These are phyloP conservation scores for Tetragnatha versicolor DNA, from an alignment of 1,140 invertebrate genomes.

Conservation along the genomic window DNA sequence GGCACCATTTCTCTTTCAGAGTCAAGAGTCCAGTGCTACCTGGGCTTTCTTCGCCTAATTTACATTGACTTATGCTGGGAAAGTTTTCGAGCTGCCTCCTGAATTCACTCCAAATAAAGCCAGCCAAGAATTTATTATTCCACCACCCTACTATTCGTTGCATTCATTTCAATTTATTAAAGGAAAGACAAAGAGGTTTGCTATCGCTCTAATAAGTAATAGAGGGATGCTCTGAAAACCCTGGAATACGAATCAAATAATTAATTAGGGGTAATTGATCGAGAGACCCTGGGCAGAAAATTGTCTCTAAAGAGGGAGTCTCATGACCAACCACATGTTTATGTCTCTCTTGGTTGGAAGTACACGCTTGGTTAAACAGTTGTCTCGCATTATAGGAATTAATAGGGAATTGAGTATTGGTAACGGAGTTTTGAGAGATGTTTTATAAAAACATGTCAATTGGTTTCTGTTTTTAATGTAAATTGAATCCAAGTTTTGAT, in stretches of 20 bases:
- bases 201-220: conserved; percentile 15
- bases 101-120: conserved; percentile 19
- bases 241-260: conserved; percentile 9
- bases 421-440: no score
- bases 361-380: no score
- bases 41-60: conserved; percentile 1
- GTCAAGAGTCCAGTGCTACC: conserved; percentile 20
- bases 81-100: background rate
- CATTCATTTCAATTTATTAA: conserved; percentile 35
- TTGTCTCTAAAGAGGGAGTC: conserved; percentile 1
- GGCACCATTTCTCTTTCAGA: conserved; percentile 28
- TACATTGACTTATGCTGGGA: background rate
- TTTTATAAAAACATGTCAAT: no score
- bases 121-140: conserved; percentile 11
- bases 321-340: no score
- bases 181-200: conserved; percentile 16
- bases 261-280: conserved; percentile 34
- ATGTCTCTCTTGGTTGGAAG: no score
- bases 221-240: background rate
- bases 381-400: no score
- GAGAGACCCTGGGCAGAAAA: background rate
- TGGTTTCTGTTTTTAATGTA: no score
- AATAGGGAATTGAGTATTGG: no score
- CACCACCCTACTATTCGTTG: background rate
- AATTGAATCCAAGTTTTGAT: no score